Base-by-base conservation (phyloP, 2,888 invertebrate genomes). In the Agriopis leucophaearia region DNA sequence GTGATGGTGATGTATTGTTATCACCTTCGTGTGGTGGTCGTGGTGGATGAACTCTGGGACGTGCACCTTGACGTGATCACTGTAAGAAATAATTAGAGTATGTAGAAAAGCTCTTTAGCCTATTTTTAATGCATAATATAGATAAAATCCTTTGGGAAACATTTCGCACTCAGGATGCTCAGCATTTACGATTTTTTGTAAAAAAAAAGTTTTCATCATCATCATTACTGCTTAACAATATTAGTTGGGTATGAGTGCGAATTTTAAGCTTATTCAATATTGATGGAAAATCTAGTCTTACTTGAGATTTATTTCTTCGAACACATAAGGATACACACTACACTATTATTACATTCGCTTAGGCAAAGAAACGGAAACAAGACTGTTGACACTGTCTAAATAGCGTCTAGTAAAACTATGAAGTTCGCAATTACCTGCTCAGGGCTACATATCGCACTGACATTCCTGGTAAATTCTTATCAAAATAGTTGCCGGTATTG, bases 1-100 rank as follows among this genome's bases (percentile, higher is more conserved):
- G 57, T 94, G 91, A 68, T 94, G 94, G 67, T 95, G 94, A 74
- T 95, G 95, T 55, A 95, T 91, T 13, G 94, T 95, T 52, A 95
- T 91, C 61, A 95, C 94, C 79, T 95, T 95, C 8, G 95, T 95
- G 77, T 95, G 95, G 69, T 94, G 90, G 56, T 95, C 94, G 70
- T 95, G 95, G 52, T 95, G 95, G 70, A 95, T 92, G 59, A 95
- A 90, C 81, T 95, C 94, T 16, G 95, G 95, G 9, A 95, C 91
- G 80, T 95, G 91, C 57, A 95, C 84, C 81, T 90, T 95, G 70
- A 95, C 88, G 78, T 95, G 95, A 59, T 94, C 90, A 77, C 95
- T 95, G 91, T 65, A 91, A 90, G 81, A 64, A 47, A 63, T 45
- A 50, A 36, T 60, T 16, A 13, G 35, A 58, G 35, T 15, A 62